A percentile compares a stretch with the other conserved stretches of the same genome.
phyloP scores from a whole-genome alignment of 1,140 invertebrate genomes.

The Penaeus chinensis region DNA sequence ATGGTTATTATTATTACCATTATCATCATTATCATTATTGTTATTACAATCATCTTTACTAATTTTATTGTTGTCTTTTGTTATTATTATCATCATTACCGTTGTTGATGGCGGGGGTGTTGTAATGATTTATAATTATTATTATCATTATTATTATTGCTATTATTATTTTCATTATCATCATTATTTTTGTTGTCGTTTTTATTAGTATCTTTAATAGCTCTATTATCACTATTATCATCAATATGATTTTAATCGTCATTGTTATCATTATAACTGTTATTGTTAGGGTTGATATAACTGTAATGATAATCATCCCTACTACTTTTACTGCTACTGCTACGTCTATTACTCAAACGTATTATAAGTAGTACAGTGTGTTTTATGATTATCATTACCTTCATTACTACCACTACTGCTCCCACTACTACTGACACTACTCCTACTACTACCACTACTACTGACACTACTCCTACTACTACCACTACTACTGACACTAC shows the following conservation, averaged over 20 bases:
- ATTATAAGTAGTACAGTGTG: not conserved
- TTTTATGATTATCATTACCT: too few relatives aligned
- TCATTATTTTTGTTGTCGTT: not conserved
- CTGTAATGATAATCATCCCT: too few relatives aligned
- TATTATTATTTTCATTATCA: not conserved
- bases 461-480: not conserved
- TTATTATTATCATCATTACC: too few relatives aligned
- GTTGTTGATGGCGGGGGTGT: not conserved
- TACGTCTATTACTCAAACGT: too few relatives aligned
- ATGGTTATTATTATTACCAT: too few relatives aligned
- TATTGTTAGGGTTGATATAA: too few relatives aligned
- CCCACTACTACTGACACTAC: not conserved
- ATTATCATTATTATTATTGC: not conserved
- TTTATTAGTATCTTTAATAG: not conserved
- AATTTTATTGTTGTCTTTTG: too few relatives aligned
- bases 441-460: conserved; percentile 1
- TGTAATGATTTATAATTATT: not conserved
- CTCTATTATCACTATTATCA: not conserved
- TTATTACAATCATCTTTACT: too few relatives aligned
- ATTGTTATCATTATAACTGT: conserved; percentile 3
- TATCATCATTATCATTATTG: too few relatives aligned
- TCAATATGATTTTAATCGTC: not conserved
- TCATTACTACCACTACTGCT: not conserved
- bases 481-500: not conserved
- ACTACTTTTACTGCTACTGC: too few relatives aligned